Evolutionary conservation across 2,113 vertebrate genomes (phyloP).

Genomic region (Heloderma charlesbogerti): DNA sequence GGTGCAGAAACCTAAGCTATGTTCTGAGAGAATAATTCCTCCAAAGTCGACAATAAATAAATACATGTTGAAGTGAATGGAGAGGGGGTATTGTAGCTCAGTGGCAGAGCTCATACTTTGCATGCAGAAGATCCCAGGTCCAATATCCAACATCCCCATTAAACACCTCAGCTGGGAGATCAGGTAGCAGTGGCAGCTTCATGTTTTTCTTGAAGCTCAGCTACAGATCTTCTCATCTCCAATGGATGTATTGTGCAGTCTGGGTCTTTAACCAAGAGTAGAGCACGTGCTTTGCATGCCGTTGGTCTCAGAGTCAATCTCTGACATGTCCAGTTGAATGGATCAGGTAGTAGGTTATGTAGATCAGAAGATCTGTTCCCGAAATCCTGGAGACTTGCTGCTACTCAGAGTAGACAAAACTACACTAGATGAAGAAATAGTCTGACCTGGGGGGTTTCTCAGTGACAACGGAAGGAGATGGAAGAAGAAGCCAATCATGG

Average conservation of each 20-base stretch:
- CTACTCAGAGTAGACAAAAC: neutral
- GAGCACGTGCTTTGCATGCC: no score
- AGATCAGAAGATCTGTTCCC: neutral
- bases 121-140: no score
- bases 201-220: neutral
- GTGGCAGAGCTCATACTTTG: neutral
- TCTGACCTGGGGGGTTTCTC: no score
- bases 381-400: neutral
- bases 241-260: neutral
- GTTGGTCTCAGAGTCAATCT: no score
- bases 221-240: neutral
- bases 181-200: neutral
- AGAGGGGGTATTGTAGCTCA: neutral
- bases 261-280: neutral
- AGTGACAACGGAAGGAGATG: no score
- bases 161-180: neutral
- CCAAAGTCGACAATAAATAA: neutral
- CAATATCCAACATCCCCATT: neutral
- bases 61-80: neutral
- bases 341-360: neutral
- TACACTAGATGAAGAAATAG: neutral
- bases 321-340: no score
- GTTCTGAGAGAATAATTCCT: neutral
- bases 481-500: neutral
- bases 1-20: neutral